Evolutionary conservation across 2,888 invertebrate genomes (phyloP), one percentile per base, ranked within the genome.

Genomic region (Athalia circularis): DNA sequence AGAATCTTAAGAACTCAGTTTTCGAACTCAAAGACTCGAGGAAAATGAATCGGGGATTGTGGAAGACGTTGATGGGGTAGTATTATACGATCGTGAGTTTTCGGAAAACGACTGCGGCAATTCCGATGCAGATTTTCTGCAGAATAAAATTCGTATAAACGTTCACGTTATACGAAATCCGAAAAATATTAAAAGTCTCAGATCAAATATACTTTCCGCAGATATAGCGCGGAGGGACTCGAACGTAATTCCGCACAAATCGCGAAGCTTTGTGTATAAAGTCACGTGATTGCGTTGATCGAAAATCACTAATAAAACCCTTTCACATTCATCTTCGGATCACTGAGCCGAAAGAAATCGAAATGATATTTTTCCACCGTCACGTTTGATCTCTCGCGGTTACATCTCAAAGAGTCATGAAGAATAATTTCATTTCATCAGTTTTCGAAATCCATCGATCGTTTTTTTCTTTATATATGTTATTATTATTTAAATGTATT

Each of bases 301-400:
- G 70, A 72, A 59, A 72, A 29, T 29, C 70, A 59, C 70, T 72
- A 72, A 59, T 57, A 72, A 72, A 72, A 72, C 47, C 57, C 59
- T 72, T 72, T 52, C 47, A 45, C 13, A 45, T 45, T 57, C 13
- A 59, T 59, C 70, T 45, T 45, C 57, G 11, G 70, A 59, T 72
- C 70, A 72, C 70, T 72, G 70, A 59, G 70, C 59, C 59, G 70
- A 72, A 72, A 72, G 57, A 72, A 72, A 72, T 72, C 45, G 47
- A 59, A 72, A 57, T 59, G n/a, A 72, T 72, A 72, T 72, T 72
- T 59, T 72, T 47, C 57, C 47, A 59, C 59, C 57, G 57, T 59
- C 59, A 43, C 47, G 57, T 72, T 70, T 57, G 13, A 72, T 72
- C 47, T 72, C 47, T 47, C 43, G 47, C 43, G 47, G 13, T 13